Percentiles rank a stretch among this genome's conserved stretches.
Evolutionary conservation across 2,797 vertebrate genomes (phyloP).

Genomic region (Crenichthys baileyi): DNA sequence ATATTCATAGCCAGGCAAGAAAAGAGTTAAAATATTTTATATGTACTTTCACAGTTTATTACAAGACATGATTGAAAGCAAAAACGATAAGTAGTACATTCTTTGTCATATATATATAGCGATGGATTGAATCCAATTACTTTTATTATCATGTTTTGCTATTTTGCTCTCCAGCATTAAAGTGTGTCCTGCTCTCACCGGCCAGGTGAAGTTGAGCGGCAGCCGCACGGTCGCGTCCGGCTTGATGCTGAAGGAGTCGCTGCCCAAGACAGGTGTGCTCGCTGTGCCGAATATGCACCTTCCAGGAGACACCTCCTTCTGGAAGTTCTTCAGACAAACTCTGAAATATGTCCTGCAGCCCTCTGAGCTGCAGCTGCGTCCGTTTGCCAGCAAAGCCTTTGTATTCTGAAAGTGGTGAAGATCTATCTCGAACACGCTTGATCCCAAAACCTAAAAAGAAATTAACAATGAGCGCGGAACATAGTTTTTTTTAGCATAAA

Average conservation of each 20-base stretch:
- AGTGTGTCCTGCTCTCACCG: constrained; percentile 82
- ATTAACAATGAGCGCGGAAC: constrained; percentile 46
- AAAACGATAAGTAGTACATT: not conserved
- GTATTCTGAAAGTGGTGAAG: constrained; percentile 95
- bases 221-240: constrained; percentile 86
- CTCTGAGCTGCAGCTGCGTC: constrained; percentile 82
- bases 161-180: not conserved
- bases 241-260: constrained; percentile 87
- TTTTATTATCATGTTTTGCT: no score
- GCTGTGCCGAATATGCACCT: constrained; percentile 90
- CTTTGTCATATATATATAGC: no score
- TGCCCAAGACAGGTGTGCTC: constrained; percentile 91
- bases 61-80: not conserved
- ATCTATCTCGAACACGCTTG: constrained; percentile 96
- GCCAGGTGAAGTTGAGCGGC: constrained; percentile 97
- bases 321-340: constrained; percentile 96
- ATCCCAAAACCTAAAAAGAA: constrained; percentile 85
- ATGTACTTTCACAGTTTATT: not conserved
- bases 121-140: no score
- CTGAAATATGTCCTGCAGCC: constrained; percentile 96
- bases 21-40: not conserved
- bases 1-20: not conserved
- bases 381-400: constrained; percentile 88
- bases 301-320: constrained; percentile 89
- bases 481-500: not conserved